Evolutionary conservation across 2,113 vertebrate species (phyloP).

Genomic region (Xiphorhynchus elegans): DNA sequence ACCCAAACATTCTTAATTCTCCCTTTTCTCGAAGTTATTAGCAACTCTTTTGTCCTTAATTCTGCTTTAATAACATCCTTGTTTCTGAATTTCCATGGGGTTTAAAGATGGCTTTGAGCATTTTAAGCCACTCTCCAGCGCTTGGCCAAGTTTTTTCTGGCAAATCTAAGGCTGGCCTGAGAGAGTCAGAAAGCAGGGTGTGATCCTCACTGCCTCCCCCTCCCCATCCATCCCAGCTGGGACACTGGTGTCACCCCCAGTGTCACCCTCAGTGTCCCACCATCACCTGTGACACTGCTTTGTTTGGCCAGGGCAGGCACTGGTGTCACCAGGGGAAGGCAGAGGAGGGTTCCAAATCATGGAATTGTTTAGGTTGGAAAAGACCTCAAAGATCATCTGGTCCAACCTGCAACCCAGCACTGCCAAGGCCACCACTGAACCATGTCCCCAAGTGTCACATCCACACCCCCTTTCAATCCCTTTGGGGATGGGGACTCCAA

Average conservation of each 20-base stretch:
- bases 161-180: not conserved
- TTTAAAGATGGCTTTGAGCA: constrained; percentile 8
- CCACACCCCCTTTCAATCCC: accelerated
- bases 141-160: constrained; percentile 34
- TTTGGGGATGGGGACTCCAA: not conserved
- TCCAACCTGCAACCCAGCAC: not conserved
- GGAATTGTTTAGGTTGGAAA: not conserved
- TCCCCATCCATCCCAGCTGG: not conserved
- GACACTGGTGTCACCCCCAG: accelerated
- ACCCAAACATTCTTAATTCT: constrained; percentile 28
- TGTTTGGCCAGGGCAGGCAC: no score
- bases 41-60: constrained; percentile 42
- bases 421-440: not conserved
- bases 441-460: not conserved
- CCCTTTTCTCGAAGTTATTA: constrained; percentile 42
- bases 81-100: constrained; percentile 55
- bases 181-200: not conserved
- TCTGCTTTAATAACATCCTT: constrained; percentile 39
- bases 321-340: accelerated
- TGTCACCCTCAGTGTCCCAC: no score
- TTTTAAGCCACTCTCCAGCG: not conserved
- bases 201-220: not conserved
- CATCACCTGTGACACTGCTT: accelerated
- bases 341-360: not conserved
- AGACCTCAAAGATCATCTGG: not conserved